phyloP scores from a whole-genome alignment of 2,888 invertebrate genomes.

The Hyles lineata region DNA sequence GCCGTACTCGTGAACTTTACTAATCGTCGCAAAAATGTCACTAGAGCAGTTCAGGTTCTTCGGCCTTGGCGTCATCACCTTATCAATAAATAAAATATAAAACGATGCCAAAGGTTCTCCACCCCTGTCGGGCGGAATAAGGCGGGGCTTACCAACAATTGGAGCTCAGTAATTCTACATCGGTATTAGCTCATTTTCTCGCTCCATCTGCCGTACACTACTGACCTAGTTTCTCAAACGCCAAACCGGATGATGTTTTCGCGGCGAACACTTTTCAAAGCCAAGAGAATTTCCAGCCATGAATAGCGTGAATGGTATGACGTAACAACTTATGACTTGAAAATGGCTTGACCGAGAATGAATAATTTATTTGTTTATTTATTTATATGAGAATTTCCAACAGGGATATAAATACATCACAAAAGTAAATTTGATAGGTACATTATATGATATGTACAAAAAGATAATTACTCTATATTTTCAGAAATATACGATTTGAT shows the following conservation, averaged over 20 bases:
- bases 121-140: neutral
- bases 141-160: neutral
- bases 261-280: neutral
- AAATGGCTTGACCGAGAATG: too few relatives aligned
- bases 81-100: too few relatives aligned
- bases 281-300: neutral
- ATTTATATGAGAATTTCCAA: too few relatives aligned
- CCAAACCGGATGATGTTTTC: neutral
- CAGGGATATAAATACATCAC: too few relatives aligned
- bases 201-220: constrained; percentile 13
- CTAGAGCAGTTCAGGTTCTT: neutral
- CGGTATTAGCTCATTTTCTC: constrained; percentile 13
- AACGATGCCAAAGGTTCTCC: neutral
- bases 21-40: neutral
- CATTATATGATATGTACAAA: too few relatives aligned
- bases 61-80: neutral
- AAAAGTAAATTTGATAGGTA: too few relatives aligned
- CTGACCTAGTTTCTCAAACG: neutral
- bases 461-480: too few relatives aligned
- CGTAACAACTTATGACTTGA: too few relatives aligned
- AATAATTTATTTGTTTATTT: too few relatives aligned
- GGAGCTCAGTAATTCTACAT: constrained; percentile 1
- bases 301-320: too few relatives aligned
- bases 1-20: neutral
- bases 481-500: too few relatives aligned